These are phyloP conservation scores for Prionace glauca DNA, from an alignment of 2,797 vertebrate species.

Conservation along the genomic window DNA sequence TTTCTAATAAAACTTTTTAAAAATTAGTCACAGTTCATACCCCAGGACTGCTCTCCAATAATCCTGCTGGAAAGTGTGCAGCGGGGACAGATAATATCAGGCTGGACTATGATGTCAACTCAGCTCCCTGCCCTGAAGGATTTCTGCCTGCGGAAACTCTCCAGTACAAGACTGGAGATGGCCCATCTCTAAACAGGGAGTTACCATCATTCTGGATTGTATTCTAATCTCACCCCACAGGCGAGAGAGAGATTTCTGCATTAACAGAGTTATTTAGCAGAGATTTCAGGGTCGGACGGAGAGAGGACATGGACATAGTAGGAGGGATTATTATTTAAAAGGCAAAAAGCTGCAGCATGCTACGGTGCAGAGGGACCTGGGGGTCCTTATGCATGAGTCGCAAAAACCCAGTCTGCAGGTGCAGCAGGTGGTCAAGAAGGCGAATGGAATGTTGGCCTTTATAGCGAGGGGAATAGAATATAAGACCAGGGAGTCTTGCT, in stretches of 20 bases:
- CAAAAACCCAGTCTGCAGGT: no score
- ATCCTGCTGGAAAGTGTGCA: not conserved
- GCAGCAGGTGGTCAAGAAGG: no score
- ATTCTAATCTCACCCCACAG: not conserved
- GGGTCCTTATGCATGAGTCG: no score
- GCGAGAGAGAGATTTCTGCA: not conserved
- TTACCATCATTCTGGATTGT: not conserved
- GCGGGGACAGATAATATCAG: not conserved
- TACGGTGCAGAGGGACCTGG: no score
- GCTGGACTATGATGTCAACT: not conserved
- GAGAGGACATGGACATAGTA: no score
- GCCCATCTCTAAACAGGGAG: not conserved
- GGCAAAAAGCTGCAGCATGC: no score
- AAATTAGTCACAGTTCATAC: not conserved
- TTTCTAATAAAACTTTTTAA: not conserved
- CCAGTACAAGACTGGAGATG: not conserved
- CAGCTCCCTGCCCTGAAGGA: not conserved
- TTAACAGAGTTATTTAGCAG: not conserved
- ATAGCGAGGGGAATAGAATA: no score
- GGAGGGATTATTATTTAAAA: no score
- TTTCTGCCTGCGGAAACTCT: not conserved
- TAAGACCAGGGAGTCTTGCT: no score
- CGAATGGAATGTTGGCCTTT: no score
- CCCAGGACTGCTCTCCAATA: not conserved
- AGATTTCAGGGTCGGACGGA: no score